Percentiles rank a stretch among this genome's conserved stretches.
Evolutionary conservation across 1,140 invertebrate genomes (phyloP).

Genomic region (Mizuhopecten yessoensis): DNA sequence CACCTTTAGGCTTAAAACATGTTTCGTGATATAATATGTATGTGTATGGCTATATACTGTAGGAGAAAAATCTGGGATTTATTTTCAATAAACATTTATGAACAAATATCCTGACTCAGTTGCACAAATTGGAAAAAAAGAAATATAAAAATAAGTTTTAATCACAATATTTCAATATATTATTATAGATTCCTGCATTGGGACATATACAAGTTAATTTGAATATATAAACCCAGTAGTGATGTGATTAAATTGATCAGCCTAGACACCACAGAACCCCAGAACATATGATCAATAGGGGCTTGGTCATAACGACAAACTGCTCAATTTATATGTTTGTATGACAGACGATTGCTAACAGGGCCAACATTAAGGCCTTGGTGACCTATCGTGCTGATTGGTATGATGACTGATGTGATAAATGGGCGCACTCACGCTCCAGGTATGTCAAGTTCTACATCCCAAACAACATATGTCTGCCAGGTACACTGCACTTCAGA

Average conservation of each 20-base stretch:
- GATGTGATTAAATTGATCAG: not conserved
- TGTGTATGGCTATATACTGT: too few relatives aligned
- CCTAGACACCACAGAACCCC: not conserved
- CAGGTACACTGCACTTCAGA: not conserved
- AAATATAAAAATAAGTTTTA: too few relatives aligned
- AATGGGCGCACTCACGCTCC: not conserved
- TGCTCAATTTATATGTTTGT: constrained; percentile 4
- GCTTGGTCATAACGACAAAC: not conserved
- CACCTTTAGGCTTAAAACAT: not conserved
- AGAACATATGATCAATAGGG: not conserved
- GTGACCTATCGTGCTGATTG: not conserved
- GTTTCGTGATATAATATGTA: too few relatives aligned
- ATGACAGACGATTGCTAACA: constrained; percentile 2
- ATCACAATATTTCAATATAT: too few relatives aligned
- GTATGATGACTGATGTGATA: not conserved
- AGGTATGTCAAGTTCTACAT: constrained; percentile 33
- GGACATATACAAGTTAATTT: too few relatives aligned
- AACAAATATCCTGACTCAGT: too few relatives aligned
- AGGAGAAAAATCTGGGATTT: too few relatives aligned
- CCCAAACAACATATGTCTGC: not conserved
- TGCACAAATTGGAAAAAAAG: too few relatives aligned
- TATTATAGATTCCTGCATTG: too few relatives aligned
- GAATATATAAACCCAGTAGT: not conserved
- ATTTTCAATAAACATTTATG: too few relatives aligned
- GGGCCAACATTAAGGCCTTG: not conserved